Conservation (phyloP, 2,888 invertebrate genomes). For the Apodemia duryi region DNA sequence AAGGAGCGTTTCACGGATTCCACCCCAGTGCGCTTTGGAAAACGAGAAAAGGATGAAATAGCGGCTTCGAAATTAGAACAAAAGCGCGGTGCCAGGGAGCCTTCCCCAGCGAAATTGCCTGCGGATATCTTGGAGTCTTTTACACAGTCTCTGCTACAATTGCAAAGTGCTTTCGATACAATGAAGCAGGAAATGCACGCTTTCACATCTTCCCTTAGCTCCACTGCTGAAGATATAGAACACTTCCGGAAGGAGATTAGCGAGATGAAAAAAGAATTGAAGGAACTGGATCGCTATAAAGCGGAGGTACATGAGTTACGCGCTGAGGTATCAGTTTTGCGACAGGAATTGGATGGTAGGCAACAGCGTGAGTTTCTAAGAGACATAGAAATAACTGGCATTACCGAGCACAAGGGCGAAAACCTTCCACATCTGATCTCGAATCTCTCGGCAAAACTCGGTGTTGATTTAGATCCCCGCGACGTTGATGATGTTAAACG, state of each 20-base stretch:
- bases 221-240: neutral
- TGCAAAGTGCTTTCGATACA: neutral
- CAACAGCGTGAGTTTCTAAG: neutral
- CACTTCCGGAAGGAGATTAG: neutral
- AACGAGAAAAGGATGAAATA: too few relatives aligned
- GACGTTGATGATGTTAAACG: neutral
- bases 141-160: neutral
- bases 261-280: neutral
- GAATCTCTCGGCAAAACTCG: neutral
- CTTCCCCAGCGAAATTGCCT: too few relatives aligned
- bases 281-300: neutral
- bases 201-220: neutral
- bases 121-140: neutral
- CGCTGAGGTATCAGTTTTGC: neutral
- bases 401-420: neutral
- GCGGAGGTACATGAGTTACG: neutral
- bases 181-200: neutral
- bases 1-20: too few relatives aligned
- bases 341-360: neutral
- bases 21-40: too few relatives aligned
- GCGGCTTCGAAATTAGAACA: too few relatives aligned
- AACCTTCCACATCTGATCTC: neutral
- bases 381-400: neutral
- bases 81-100: too few relatives aligned
- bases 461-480: neutral